Evolutionary conservation across 2,888 invertebrate species (phyloP).

Genomic region (Cryptosula pallasiana): DNA sequence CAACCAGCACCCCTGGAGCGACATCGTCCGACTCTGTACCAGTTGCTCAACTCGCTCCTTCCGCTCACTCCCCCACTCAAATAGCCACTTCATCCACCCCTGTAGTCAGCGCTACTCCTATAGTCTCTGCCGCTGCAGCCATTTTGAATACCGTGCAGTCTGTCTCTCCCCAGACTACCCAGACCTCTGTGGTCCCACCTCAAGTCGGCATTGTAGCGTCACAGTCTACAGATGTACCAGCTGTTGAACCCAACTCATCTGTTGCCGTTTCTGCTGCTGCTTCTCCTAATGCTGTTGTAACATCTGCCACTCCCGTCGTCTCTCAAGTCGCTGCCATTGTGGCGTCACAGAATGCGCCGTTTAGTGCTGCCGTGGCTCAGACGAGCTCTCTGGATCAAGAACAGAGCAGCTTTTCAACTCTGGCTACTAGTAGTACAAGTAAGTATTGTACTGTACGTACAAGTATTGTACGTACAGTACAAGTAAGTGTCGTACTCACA

Average conservation of each 20-base stretch:
- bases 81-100: background rate
- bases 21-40: background rate
- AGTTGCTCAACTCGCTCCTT: background rate
- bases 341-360: background rate
- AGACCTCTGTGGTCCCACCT: background rate
- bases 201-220: background rate
- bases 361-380: background rate
- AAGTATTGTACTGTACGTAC: background rate
- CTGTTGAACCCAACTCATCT: background rate
- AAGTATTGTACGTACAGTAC: too few relatives aligned
- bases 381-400: background rate
- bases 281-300: background rate
- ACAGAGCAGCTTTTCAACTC: background rate
- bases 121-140: too few relatives aligned
- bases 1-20: background rate
- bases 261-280: background rate
- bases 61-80: background rate
- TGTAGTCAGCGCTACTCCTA: background rate
- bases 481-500: too few relatives aligned
- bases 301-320: background rate
- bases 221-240: background rate
- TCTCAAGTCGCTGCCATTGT: background rate
- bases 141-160: too few relatives aligned
- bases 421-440: constrained; percentile 14
- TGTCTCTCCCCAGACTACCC: background rate